These are phyloP conservation scores for Zonotrichia albicollis DNA, from an alignment of 2,797 vertebrate genomes.

Conservation along the genomic window DNA sequence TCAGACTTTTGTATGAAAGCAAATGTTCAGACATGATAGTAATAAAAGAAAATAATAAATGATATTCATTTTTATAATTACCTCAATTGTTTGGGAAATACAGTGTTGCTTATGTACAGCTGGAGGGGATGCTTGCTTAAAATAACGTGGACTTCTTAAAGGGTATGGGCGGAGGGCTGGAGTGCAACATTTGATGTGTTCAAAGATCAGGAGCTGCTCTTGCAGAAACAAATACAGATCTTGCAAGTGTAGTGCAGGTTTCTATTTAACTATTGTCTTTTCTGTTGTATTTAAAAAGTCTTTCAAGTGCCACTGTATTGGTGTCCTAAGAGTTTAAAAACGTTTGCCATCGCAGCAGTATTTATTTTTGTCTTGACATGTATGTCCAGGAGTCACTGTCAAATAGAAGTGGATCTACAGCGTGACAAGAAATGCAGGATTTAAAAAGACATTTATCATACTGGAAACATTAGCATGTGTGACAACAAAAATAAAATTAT, in stretches of 20 bases:
- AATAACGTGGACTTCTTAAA: not conserved
- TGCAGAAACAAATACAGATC: not conserved
- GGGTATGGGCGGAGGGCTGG: not conserved
- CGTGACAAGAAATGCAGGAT: slow-evolving; percentile 12
- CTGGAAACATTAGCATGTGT: slow-evolving; percentile 48
- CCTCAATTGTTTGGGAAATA: slow-evolving; percentile 72
- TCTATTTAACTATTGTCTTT: slow-evolving; percentile 36
- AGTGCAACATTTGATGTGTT: not conserved
- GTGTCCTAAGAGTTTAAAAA: slow-evolving; percentile 19
- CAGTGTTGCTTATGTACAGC: slow-evolving; percentile 9
- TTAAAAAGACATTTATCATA: slow-evolving; percentile 33
- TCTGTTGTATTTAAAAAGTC: slow-evolving; percentile 44
- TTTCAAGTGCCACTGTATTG: slow-evolving; percentile 47
- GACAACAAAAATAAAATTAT: slow-evolving; percentile 27
- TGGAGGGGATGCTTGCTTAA: slow-evolving; percentile 9
- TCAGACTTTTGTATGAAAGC: slow-evolving; percentile 71
- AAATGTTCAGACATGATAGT: slow-evolving; percentile 65
- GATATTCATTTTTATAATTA: slow-evolving; percentile 77
- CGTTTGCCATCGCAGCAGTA: slow-evolving; percentile 38
- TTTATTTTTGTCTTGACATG: slow-evolving; percentile 58
- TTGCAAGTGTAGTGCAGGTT: not conserved
- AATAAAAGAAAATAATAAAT: slow-evolving; percentile 77
- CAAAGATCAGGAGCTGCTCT: not conserved
- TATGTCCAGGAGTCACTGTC: slow-evolving; percentile 29
- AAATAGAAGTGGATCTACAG: slow-evolving; percentile 25